phyloP scores from a whole-genome alignment of 1,140 invertebrate genomes.

The Pomacea maculata region DNA sequence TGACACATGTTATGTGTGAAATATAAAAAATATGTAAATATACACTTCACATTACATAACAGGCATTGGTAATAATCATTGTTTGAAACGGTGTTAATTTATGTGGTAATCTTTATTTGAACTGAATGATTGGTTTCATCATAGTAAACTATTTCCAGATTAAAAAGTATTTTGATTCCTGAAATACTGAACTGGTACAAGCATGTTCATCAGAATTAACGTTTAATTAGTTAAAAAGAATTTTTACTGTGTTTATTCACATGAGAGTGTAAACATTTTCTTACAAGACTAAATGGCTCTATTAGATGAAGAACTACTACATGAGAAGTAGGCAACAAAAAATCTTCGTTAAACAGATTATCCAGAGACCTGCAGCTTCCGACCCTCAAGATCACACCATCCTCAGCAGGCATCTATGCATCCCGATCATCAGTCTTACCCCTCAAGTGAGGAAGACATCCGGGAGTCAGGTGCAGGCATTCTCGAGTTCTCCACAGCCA shows the following conservation, averaged over 20 bases:
- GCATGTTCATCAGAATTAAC: no score
- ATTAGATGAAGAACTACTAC: background rate
- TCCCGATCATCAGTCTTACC: slow-evolving; percentile 10
- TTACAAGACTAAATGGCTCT: no score
- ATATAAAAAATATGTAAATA: no score
- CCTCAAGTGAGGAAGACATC: slow-evolving; percentile 60
- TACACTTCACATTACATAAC: no score
- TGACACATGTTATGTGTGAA: no score
- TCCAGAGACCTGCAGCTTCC: slow-evolving; percentile 22
- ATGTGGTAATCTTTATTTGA: no score
- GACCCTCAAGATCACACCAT: slow-evolving; percentile 17
- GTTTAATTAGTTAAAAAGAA: background rate
- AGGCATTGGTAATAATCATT: no score
- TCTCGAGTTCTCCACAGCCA: slow-evolving; percentile 86
- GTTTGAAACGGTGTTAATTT: no score
- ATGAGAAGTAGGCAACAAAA: background rate
- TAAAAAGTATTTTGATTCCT: no score
- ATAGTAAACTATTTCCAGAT: no score
- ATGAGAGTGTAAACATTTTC: background rate
- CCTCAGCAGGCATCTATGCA: slow-evolving; percentile 7
- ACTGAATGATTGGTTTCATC: no score
- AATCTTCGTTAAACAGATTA: slow-evolving; percentile 14
- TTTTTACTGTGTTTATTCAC: background rate
- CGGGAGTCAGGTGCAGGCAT: slow-evolving; percentile 66
- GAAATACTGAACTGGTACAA: no score